Conservation (phyloP, 2,888 invertebrate species). For the Metacarcinus magister region DNA sequence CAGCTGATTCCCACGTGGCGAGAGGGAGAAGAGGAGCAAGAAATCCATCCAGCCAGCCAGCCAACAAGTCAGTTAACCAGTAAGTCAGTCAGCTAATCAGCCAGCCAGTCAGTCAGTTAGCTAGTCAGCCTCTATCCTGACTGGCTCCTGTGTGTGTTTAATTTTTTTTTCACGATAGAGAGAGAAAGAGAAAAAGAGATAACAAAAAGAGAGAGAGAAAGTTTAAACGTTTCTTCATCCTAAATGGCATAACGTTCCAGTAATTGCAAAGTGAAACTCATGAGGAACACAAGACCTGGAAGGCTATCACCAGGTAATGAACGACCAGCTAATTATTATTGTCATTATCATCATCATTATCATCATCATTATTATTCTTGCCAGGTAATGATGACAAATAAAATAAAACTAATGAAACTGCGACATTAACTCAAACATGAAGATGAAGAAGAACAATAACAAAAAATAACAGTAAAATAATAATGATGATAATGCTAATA, state of each 20-base stretch:
- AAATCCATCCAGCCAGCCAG: no score
- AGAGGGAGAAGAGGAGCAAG: neutral
- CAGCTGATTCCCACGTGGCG: neutral
- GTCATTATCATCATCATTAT: neutral
- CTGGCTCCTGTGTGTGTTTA: no score
- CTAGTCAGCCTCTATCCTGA: no score
- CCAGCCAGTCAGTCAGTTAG: no score
- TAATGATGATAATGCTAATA: constrained; percentile 29
- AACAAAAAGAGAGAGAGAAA: constrained; percentile 11
- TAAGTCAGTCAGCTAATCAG: no score
- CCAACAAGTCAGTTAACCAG: no score
- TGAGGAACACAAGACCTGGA: neutral
- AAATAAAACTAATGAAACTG: neutral
- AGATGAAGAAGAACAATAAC: no score
- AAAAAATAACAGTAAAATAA: neutral
- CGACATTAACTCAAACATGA: neutral
- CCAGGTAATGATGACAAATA: neutral
- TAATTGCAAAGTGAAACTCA: neutral
- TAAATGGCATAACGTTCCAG: neutral
- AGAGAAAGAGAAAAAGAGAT: constrained; percentile 20
- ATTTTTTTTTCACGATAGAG: neutral
- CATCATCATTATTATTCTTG: neutral
- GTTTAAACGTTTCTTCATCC: neutral
- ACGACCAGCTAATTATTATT: neutral
- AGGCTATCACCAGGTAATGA: neutral